Evolutionary conservation across 2,797 vertebrate species (phyloP), one percentile per base, ranked within the genome.

Genomic region (Brachymystax lenok): DNA sequence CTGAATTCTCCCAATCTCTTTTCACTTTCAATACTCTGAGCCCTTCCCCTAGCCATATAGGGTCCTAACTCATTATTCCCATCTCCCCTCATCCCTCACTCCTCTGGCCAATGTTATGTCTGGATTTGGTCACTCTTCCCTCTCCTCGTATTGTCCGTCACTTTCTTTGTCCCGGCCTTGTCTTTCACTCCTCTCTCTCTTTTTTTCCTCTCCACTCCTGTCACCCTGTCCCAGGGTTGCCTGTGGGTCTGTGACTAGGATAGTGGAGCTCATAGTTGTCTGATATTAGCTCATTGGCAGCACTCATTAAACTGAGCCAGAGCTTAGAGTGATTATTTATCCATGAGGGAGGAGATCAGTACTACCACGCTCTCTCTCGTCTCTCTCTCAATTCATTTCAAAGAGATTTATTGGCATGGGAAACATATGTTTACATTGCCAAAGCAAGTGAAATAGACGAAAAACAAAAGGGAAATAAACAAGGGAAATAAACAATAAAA

Each of bases 241-340:
- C 89, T 40, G 21, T 83, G 90, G 87, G 82, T 87, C 87, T 76
- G 85, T 87, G 83, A 84, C 84, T 74, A 88, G 79, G 87, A 91
- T 93, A 93, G 92, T 89, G 90, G 90, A 90, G 86, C 84, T n/a
- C 88, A 71, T 83, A 90, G 86, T 92, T 92, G 91, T 88, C 91
- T 89, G 90, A 92, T 92, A 92, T 91, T 89, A 90, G 87, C 90
- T 91, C 85, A 83, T 84, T 88, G 90, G 88, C 87, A 81, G 83
- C 87, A 90, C 89, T 91, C 90, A 91, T 93, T 90, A 91, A 86
- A 84, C 84, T 35, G 87, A 88, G 90, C 90, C 76, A 78, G 82
- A 88, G 90, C 90, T 91, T 90, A 92, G 87, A 84, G 82, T 89
- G 90, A 91, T 93, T 92, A 92, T 93, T 92, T 92, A 90, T 82